Evolutionary conservation across 2,888 invertebrate genomes (phyloP).

Genomic region (Altica lythri): DNA sequence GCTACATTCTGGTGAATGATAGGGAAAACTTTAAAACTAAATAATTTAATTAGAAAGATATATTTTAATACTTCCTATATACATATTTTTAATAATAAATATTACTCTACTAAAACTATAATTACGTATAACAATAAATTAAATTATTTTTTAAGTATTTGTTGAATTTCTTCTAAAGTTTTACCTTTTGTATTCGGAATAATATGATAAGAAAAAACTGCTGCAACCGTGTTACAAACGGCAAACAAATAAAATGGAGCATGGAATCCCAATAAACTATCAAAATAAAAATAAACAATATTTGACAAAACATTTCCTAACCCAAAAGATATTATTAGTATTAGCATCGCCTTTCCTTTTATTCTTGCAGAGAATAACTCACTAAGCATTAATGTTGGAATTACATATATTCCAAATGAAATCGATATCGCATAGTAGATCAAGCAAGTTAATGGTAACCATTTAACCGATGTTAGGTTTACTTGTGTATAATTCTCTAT

Average conservation of each 20-base stretch:
- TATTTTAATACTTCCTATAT: no score
- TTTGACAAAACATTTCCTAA: constrained; percentile 39
- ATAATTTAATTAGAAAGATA: no score
- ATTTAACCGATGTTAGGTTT: constrained; percentile 37
- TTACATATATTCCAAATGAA: constrained; percentile 41
- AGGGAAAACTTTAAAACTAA: no score
- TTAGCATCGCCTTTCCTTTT: constrained; percentile 46
- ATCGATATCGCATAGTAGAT: constrained; percentile 26
- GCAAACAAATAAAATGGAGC: constrained; percentile 49
- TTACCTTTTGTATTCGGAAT: constrained; percentile 54
- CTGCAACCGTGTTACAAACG: constrained; percentile 39
- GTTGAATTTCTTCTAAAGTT: constrained; percentile 53
- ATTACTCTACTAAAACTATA: no score
- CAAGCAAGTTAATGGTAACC: constrained; percentile 47
- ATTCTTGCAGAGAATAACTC: constrained; percentile 50
- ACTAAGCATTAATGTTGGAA: constrained; percentile 48
- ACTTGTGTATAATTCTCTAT: constrained; percentile 36
- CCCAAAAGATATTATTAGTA: constrained; percentile 45
- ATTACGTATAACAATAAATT: background rate
- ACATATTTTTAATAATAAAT: no score
- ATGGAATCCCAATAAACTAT: constrained; percentile 45
- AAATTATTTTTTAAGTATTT: constrained; percentile 31
- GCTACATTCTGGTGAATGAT: no score
- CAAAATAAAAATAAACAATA: constrained; percentile 48
- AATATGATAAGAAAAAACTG: constrained; percentile 44